Conservation (phyloP, 2,888 invertebrate genomes). For the Dynastes maya region DNA sequence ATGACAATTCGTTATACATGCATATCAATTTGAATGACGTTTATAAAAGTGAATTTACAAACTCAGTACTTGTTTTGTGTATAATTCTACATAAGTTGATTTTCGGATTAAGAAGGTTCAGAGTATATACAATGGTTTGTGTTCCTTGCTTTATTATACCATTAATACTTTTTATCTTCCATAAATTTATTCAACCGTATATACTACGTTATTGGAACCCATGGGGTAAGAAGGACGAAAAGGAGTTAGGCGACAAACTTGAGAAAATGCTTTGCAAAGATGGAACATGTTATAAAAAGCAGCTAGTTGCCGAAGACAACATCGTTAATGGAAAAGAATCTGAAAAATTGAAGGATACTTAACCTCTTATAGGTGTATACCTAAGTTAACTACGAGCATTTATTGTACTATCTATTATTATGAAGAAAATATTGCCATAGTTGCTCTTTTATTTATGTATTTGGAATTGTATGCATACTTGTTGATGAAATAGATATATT, state of each 20-base stretch:
- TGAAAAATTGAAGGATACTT: slow-evolving; percentile 32
- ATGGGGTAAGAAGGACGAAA: slow-evolving; percentile 76
- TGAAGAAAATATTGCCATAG: background rate
- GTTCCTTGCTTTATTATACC: slow-evolving; percentile 91
- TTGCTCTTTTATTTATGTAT: background rate
- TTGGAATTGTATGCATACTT: too few relatives aligned
- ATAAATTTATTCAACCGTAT: slow-evolving; percentile 87
- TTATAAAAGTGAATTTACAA: too few relatives aligned
- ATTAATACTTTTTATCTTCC: slow-evolving; percentile 86
- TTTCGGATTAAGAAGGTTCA: background rate
- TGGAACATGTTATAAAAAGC: slow-evolving; percentile 48
- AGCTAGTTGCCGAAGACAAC: slow-evolving; percentile 2
- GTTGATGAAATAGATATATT: too few relatives aligned
- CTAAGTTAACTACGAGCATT: slow-evolving; percentile 4
- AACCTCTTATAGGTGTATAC: background rate
- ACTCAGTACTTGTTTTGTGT: too few relatives aligned
- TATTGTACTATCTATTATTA: background rate
- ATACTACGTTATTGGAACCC: slow-evolving; percentile 88
- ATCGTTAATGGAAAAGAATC: slow-evolving; percentile 5
- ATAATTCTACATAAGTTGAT: too few relatives aligned
- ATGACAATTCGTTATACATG: too few relatives aligned
- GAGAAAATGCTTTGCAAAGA: slow-evolving; percentile 51
- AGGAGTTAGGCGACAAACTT: slow-evolving; percentile 49
- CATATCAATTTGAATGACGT: too few relatives aligned
- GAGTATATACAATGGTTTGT: slow-evolving; percentile 69